These are phyloP conservation scores for Corvus hawaiiensis DNA, from an alignment of 2,113 vertebrate species.

Conservation along the genomic window DNA sequence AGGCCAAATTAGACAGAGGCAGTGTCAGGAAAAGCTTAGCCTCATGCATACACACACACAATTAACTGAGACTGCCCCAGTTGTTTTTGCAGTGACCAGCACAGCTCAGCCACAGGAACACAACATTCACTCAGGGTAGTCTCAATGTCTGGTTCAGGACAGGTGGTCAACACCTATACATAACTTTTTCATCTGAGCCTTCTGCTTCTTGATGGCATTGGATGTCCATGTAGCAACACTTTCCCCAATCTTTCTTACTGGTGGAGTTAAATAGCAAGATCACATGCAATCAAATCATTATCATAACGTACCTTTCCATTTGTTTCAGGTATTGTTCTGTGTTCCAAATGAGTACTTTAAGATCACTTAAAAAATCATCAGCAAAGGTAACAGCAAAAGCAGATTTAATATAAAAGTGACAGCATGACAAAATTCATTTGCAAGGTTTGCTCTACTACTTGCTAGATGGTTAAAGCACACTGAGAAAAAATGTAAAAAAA, in stretches of 20 bases:
- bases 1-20: background rate
- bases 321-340: background rate
- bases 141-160: background rate
- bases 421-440: background rate
- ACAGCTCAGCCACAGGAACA: accelerated
- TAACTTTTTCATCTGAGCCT: background rate
- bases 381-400: background rate
- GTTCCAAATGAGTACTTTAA: background rate
- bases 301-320: background rate
- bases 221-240: background rate
- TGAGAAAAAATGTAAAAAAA: background rate
- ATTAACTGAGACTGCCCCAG: background rate
- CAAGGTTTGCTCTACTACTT: background rate
- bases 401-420: background rate
- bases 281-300: background rate
- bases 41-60: too few relatives aligned
- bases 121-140: background rate
- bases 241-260: background rate
- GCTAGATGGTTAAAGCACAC: background rate
- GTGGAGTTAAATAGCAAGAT: background rate
- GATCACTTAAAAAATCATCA: background rate
- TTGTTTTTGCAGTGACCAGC: background rate
- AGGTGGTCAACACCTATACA: background rate
- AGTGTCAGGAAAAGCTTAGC: background rate
- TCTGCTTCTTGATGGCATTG: background rate